These are phyloP conservation scores for Toxonevra muliebris DNA, from an alignment of 2,888 invertebrate genomes.

Conservation along the genomic window DNA sequence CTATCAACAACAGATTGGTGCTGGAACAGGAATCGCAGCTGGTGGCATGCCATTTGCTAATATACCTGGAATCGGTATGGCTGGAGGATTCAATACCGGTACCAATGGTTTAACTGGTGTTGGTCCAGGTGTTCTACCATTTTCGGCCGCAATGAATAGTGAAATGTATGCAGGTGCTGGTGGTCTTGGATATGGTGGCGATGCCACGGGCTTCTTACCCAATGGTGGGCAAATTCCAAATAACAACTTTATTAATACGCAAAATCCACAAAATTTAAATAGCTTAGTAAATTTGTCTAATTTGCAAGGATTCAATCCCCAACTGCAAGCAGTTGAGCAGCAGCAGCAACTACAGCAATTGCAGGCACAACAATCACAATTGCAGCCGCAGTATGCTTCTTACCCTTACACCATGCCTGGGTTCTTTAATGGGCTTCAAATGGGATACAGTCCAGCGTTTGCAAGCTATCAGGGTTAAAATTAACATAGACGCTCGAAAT, in stretches of 20 bases:
- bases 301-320: conserved; percentile 8
- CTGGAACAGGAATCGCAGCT: neutral
- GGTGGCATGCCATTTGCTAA: neutral
- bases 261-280: conserved; percentile 37
- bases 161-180: conserved; percentile 6
- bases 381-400: conserved; percentile 16
- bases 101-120: neutral
- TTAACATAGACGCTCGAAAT: no score
- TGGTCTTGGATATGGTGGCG: conserved; percentile 14
- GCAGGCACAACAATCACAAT: conserved; percentile 11
- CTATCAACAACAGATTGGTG: conserved; percentile 21
- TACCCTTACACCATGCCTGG: conserved; percentile 34
- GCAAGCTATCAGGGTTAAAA: conserved; percentile 1
- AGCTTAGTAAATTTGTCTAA: conserved; percentile 1
- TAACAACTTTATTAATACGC: conserved; percentile 28
- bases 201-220: conserved; percentile 8
- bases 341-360: conserved; percentile 13
- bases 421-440: neutral
- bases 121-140: neutral
- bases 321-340: neutral
- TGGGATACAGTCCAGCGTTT: conserved; percentile 18
- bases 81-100: no score
- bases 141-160: neutral
- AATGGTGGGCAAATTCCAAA: conserved; percentile 22
- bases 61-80: no score